These are phyloP conservation scores for Ridgeia piscesae DNA, from an alignment of 1,140 invertebrate genomes.

Conservation along the genomic window DNA sequence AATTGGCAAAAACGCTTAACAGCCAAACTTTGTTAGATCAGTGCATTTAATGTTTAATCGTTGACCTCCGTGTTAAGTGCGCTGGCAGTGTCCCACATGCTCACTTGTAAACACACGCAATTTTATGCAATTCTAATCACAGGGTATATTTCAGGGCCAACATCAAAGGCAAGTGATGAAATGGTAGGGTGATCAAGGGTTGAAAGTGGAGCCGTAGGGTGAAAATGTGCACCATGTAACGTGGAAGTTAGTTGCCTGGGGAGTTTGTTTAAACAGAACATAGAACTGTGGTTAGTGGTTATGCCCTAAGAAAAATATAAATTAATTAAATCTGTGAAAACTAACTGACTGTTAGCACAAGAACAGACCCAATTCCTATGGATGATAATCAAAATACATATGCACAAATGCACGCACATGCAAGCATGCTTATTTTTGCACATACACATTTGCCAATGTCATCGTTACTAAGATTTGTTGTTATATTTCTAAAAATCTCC, in stretches of 20 bases:
- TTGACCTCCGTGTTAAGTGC: not conserved
- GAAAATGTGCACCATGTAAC: not conserved
- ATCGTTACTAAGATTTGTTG: not conserved
- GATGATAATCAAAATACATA: not conserved
- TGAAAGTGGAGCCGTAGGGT: not conserved
- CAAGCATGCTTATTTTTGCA: too few species aligned
- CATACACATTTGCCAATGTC: not conserved
- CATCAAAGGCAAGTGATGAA: not conserved
- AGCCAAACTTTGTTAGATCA: not conserved
- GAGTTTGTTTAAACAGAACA: not conserved
- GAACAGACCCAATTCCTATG: not conserved
- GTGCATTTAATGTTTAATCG: not conserved
- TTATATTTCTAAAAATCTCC: not conserved
- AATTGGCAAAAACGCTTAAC: not conserved
- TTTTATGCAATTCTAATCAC: not conserved
- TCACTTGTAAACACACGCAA: not conserved
- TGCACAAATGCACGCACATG: not conserved
- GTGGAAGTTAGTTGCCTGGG: not conserved
- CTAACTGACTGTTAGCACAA: not conserved
- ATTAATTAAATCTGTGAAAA: not conserved
- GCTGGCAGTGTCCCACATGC: not conserved
- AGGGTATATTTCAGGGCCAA: not conserved
- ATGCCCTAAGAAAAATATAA: not conserved
- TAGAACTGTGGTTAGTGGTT: not conserved
- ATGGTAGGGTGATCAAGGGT: not conserved